Percentiles rank a stretch among this genome's conserved stretches.
Evolutionary conservation across 2,113 vertebrate species (phyloP).

Genomic region (Narcine bancroftii): DNA sequence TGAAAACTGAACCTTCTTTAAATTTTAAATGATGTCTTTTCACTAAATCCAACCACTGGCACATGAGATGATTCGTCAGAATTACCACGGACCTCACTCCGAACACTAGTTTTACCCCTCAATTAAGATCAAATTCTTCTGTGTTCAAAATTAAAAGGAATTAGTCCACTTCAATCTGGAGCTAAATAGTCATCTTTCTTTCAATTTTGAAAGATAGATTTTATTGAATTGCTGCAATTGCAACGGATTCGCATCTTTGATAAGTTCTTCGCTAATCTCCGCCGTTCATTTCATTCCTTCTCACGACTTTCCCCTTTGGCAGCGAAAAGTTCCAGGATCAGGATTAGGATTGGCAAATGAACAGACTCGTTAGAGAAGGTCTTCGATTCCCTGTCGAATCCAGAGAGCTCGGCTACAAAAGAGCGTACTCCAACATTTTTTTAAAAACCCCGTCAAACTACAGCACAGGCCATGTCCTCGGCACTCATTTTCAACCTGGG

Average conservation of each 20-base stretch:
- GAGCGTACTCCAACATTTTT: background rate
- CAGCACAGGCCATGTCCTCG: background rate
- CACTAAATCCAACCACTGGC: background rate
- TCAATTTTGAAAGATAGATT: background rate
- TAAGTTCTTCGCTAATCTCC: background rate
- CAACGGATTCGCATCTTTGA: background rate
- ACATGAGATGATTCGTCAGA: background rate
- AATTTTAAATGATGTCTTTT: background rate
- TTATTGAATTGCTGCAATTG: background rate
- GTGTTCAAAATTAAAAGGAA: background rate
- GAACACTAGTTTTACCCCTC: too few relatives aligned
- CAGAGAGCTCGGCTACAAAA: background rate
- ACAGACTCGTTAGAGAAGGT: background rate
- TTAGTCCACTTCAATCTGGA: background rate
- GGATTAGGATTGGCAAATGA: background rate
- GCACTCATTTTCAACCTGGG: background rate
- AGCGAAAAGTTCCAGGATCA: background rate
- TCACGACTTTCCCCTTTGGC: background rate
- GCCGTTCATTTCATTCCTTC: background rate
- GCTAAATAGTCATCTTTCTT: background rate
- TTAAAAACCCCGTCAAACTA: background rate
- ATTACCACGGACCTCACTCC: background rate
- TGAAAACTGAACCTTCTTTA: background rate
- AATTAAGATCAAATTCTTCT: background rate
- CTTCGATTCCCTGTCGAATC: background rate